Conservation (phyloP, 1,140 invertebrate genomes). For the Dendrolimus punctatus region DNA sequence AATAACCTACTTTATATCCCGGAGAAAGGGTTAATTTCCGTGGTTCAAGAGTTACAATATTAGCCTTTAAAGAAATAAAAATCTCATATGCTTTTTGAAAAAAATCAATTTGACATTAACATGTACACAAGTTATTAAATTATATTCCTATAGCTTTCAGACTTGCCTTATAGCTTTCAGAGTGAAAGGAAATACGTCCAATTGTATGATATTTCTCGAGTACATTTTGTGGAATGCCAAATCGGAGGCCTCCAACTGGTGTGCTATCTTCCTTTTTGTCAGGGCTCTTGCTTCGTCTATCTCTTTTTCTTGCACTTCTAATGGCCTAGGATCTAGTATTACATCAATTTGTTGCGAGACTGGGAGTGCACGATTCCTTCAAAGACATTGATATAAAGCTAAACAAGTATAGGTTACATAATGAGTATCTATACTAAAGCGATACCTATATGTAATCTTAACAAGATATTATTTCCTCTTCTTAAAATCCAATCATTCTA, state of each 20-base stretch:
- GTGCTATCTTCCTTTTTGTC: constrained; percentile 72
- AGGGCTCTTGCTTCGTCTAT: constrained; percentile 74
- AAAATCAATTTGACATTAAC: no score
- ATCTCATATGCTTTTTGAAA: no score
- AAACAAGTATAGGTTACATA: no score
- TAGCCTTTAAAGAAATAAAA: no score
- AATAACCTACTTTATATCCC: no score
- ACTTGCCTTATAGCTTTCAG: constrained; percentile 71
- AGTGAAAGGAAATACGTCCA: constrained; percentile 77
- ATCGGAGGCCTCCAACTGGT: constrained; percentile 71
- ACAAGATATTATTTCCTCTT: no score
- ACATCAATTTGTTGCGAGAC: constrained; percentile 76
- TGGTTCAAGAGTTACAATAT: no score
- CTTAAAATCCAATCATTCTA: no score
- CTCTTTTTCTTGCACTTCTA: constrained; percentile 73
- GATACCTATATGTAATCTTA: no score
- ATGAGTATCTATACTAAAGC: no score
- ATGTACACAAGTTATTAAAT: no score
- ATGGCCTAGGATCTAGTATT: constrained; percentile 76
- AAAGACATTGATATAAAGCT: background rate
- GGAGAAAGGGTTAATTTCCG: no score
- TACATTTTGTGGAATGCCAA: constrained; percentile 81
- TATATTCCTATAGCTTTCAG: background rate
- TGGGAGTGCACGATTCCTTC: constrained; percentile 74
- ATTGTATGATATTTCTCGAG: constrained; percentile 77